These are phyloP conservation scores for Panurus biarmicus DNA, from an alignment of 2,113 vertebrate species.

Conservation along the genomic window DNA sequence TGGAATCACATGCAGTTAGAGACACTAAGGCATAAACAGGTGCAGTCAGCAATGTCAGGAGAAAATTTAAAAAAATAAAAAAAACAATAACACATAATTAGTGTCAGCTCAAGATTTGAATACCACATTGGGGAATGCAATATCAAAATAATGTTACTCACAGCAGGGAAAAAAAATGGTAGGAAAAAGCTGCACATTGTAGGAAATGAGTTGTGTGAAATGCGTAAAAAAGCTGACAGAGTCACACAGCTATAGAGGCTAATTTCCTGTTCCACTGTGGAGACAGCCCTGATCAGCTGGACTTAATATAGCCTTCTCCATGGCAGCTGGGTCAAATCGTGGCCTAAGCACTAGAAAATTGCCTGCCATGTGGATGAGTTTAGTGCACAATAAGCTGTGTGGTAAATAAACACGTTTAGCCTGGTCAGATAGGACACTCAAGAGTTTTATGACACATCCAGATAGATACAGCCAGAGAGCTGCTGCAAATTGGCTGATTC, in stretches of 20 bases:
- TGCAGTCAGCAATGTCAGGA: not conserved
- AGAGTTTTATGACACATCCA: slow-evolving; percentile 14
- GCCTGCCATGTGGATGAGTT: slow-evolving; percentile 45
- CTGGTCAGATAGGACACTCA: not conserved
- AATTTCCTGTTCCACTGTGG: slow-evolving; percentile 32
- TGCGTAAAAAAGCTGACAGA: slow-evolving; percentile 23
- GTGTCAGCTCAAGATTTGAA: not conserved
- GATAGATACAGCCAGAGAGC: not conserved
- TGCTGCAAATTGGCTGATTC: not conserved
- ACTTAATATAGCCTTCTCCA: slow-evolving; percentile 45
- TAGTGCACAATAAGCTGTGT: slow-evolving; percentile 30
- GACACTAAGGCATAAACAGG: not conserved
- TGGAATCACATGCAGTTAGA: not conserved
- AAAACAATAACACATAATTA: not conserved
- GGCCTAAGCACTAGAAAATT: slow-evolving; percentile 52
- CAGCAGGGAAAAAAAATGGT: not conserved
- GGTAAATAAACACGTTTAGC: slow-evolving; percentile 43
- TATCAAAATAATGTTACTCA: not conserved
- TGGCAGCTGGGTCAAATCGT: slow-evolving; percentile 52
- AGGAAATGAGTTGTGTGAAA: slow-evolving; percentile 30
- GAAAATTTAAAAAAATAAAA: not conserved
- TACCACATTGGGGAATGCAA: not conserved
- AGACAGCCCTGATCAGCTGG: slow-evolving; percentile 52
- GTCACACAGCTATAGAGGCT: slow-evolving; percentile 10
- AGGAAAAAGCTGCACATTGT: slow-evolving; percentile 2